Evolutionary conservation across 2,888 invertebrate species (phyloP).

Genomic region (Mantis religiosa): DNA sequence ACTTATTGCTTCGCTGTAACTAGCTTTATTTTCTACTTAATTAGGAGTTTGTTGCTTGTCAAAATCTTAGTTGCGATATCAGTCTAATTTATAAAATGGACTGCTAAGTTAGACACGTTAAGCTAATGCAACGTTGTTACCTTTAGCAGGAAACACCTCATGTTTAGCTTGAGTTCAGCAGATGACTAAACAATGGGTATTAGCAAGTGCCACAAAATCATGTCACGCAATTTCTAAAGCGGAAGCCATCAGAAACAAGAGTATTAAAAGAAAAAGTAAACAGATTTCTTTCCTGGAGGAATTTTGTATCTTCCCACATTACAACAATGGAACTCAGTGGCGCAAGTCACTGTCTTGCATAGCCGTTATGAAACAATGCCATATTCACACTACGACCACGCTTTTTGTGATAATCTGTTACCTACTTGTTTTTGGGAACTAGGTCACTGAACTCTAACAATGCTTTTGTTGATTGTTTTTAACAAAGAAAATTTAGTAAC

Average conservation of each 20-base stretch:
- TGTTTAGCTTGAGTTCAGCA: too few relatives aligned
- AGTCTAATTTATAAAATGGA: too few relatives aligned
- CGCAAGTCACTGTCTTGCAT: neutral
- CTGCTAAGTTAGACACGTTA: too few relatives aligned
- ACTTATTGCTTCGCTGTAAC: too few relatives aligned
- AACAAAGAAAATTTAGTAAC: neutral
- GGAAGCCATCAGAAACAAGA: neutral
- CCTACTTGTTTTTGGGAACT: neutral
- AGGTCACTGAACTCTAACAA: neutral
- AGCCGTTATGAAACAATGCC: neutral
- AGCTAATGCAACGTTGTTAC: too few relatives aligned
- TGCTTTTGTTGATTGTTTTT: neutral
- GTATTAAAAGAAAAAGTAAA: neutral
- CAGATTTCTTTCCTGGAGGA: neutral
- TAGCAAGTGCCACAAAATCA: neutral
- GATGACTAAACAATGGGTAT: neutral
- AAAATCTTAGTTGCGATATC: too few relatives aligned
- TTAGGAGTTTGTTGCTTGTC: too few relatives aligned
- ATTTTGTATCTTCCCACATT: neutral
- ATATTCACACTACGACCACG: neutral
- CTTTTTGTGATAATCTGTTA: neutral
- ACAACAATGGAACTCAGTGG: neutral
- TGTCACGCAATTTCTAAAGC: neutral
- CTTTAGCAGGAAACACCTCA: too few relatives aligned
- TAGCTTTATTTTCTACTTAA: too few relatives aligned